Base-by-base conservation (phyloP, 2,113 vertebrate genomes). In the Melozone crissalis region DNA sequence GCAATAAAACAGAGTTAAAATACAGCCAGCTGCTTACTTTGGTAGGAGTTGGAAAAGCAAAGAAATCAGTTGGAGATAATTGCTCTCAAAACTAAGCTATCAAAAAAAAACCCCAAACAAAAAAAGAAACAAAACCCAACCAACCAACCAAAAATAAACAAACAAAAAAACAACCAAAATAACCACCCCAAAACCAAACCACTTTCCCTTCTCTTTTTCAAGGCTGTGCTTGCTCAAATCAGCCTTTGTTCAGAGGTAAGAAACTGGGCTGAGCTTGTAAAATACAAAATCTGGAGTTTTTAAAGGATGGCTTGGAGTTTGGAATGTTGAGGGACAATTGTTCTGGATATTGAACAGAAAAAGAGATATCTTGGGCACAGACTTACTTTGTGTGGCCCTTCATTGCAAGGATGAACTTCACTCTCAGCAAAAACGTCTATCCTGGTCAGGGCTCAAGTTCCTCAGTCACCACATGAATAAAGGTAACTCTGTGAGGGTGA, bases 391-490 rank as follows among this genome's bases (percentile, higher is more conserved):
- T 13, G 61, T 7, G 23, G 35, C 28, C 24, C 52, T 52, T 63
- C 7, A 0, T 17, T 49, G 54, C 73, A 65, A 52, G 30, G 76
- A 41, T 46, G 69, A 43, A 35, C 37, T 66, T 73, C 10, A 2
- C 8, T 21, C 39, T 15, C 52, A 33, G 71, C 47, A 72, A 58
- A 90, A 57, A 0, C 17, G 10, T 30, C 24, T 14, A 0, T 41
- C 47, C 47, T 15, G 15, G 37, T 41, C 39, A 51, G 37, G 33
- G 63, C 58, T 81, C 19, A 18, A 17, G 24, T 33, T 43, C 37
- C 31, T 54, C 0, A 0, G 18, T 66, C 87, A 67, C n/a, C 20
- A 13, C 2, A 0, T 37, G 23, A 41, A 11, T 59, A 24, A 1
- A 14, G 30, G 39, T 27, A 61, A 61, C 43, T 68, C 52, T 5